phyloP scores from a whole-genome alignment of 2,888 invertebrate genomes.

The Apotomis turbidana region DNA sequence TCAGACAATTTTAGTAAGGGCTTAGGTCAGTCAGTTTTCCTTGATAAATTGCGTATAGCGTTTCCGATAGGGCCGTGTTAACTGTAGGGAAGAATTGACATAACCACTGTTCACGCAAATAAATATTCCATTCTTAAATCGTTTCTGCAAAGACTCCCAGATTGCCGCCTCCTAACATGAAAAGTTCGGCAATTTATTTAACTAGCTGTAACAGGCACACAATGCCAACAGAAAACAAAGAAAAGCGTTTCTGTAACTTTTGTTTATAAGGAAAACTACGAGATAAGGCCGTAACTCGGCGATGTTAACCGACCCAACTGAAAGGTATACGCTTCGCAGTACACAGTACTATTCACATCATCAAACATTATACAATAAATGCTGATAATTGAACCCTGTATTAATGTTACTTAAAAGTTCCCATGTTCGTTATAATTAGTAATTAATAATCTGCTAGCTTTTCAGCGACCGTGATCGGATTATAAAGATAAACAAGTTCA shows the following conservation, averaged over 20 bases:
- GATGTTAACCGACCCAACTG: not conserved
- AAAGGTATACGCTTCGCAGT: not conserved
- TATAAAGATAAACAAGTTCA: not conserved
- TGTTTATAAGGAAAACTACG: not conserved
- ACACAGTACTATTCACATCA: not conserved
- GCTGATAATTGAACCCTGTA: not conserved
- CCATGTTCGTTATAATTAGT: constrained; percentile 3
- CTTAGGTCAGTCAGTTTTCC: too few relatives aligned
- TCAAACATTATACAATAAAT: not conserved
- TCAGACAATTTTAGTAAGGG: too few relatives aligned
- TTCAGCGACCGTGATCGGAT: constrained; percentile 5
- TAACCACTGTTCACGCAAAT: not conserved
- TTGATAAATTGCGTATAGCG: too few relatives aligned
- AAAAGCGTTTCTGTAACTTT: not conserved
- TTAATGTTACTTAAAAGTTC: not conserved
- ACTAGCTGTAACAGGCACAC: not conserved
- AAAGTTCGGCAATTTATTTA: constrained; percentile 23
- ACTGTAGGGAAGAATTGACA: not conserved
- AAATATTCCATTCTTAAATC: constrained; percentile 1
- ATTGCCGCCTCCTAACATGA: not conserved
- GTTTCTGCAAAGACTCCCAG: constrained; percentile 1
- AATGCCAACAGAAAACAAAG: constrained; percentile 1
- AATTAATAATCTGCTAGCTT: constrained; percentile 3
- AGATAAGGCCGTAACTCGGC: not conserved
- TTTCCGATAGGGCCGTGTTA: not conserved